Evolutionary conservation across 2,113 vertebrate species (phyloP).

Genomic region (Eupsittula cactorum): DNA sequence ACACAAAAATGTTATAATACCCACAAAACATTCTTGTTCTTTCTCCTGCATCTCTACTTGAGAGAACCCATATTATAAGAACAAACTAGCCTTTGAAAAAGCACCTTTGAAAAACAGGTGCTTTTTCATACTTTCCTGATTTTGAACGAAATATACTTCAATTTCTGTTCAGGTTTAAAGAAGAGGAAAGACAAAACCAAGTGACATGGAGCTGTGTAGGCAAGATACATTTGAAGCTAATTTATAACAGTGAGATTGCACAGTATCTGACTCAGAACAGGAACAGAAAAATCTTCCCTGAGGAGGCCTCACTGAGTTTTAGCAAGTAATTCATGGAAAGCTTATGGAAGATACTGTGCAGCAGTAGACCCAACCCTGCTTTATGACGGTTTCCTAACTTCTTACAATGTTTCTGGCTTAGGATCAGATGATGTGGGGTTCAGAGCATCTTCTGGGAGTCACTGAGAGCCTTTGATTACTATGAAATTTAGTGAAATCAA

Average conservation of each 20-base stretch:
- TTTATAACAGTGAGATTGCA: slow-evolving; percentile 22
- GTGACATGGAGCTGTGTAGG: slow-evolving; percentile 1
- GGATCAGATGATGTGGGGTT: not conserved
- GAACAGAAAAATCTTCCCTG: slow-evolving; percentile 19
- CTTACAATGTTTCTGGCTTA: not conserved
- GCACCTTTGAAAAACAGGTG: not conserved
- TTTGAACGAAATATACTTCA: not conserved
- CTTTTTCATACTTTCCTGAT: not conserved
- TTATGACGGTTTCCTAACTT: not conserved
- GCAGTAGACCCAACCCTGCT: not conserved
- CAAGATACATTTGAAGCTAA: not conserved
- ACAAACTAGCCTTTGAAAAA: not conserved
- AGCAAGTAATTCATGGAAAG: slow-evolving; percentile 23
- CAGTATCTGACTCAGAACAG: slow-evolving; percentile 33
- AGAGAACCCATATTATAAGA: not conserved
- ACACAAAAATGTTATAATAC: slow-evolving; percentile 13
- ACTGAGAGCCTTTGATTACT: not conserved
- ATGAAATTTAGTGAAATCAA: not conserved
- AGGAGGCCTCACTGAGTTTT: slow-evolving; percentile 30
- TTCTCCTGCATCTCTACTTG: not conserved
- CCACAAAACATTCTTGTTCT: not conserved
- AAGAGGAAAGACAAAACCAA: not conserved
- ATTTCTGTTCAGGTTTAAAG: not conserved
- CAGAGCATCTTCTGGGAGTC: not conserved
- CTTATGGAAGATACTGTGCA: not conserved